Evolutionary conservation across 1,140 invertebrate genomes (phyloP), one percentile per base, ranked within the genome.

Genomic region (Chironomus striatipennis): DNA sequence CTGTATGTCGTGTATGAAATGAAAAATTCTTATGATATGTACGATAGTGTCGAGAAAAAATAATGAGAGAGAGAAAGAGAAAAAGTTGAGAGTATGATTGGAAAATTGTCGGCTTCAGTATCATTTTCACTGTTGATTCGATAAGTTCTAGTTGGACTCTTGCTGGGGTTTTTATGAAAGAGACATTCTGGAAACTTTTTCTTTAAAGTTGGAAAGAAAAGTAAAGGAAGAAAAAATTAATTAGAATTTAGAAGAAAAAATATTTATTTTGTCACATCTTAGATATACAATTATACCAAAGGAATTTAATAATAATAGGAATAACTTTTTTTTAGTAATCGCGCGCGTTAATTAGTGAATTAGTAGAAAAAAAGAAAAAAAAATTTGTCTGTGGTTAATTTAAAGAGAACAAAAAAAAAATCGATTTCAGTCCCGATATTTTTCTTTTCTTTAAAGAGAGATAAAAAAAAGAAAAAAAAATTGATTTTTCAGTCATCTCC

Each of bases 91-190:
- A n/a, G 65, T 8, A 9, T 57, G 47, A 8, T 18, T 20, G 65
- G 20, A 18, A 70, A 70, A 70, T 18, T 20, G 7, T 20, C 17
- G 65, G 17, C 65, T 70, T 70, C 18, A 70, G 65, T 70, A 70
- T 70, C 65, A 70, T 70, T 70, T 70, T 21, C 17, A 70, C 65
- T 70, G 65, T 70, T 70, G 65, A 70, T 70, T 70, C 65, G 65
- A 18, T 70, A 70, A 21, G 65, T 70, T 70, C 65, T 21, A 70
- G 47, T 57, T 57, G 47, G 47, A 57, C 47, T 57, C 47, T 57
- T 57, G 12, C 4, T 57, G 47, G 47, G n/a, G n/a, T n/a, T n/a
- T 57, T 57, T 12, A 57, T 34, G n/a, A 57, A 57, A 57, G 47
- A n/a, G 47, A 12, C 47, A 57, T 57, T 57, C 47, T 57, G 47